phyloP scores from a whole-genome alignment of 1,140 invertebrate genomes.

The Trichomalopsis sarcophagae region DNA sequence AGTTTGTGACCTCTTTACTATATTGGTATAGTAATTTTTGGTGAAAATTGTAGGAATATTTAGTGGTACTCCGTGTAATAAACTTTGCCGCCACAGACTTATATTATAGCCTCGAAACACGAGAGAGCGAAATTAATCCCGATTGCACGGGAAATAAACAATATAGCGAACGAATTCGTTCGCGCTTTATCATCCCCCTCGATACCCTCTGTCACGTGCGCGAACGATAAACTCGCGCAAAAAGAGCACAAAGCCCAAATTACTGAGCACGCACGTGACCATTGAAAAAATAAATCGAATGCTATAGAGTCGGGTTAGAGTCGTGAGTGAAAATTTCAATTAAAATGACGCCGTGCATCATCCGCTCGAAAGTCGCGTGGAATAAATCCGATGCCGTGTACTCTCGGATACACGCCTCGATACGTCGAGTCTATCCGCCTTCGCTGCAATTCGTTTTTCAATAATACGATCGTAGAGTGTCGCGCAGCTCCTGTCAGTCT shows the following conservation, averaged over 20 bases:
- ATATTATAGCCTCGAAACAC: too few relatives aligned
- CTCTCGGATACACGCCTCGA: too few relatives aligned
- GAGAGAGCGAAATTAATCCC: too few relatives aligned
- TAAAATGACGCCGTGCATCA: slow-evolving; percentile 43
- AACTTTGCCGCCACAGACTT: too few relatives aligned
- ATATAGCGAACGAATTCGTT: too few relatives aligned
- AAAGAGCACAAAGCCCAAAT: background rate
- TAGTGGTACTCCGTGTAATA: too few relatives aligned
- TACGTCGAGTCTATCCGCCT: background rate
- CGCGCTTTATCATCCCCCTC: too few relatives aligned
- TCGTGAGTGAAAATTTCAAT: slow-evolving; percentile 39
- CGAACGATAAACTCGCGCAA: background rate
- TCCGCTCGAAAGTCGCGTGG: background rate
- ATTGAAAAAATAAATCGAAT: slow-evolving; percentile 31
- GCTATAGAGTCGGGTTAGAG: background rate
- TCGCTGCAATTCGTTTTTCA: slow-evolving; percentile 37
- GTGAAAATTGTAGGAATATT: too few relatives aligned
- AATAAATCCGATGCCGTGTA: slow-evolving; percentile 5
- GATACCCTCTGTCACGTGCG: too few relatives aligned
- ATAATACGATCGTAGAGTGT: slow-evolving; percentile 10
- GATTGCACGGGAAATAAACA: too few relatives aligned
- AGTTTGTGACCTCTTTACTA: too few relatives aligned
- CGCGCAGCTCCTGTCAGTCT: background rate
- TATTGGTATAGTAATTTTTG: too few relatives aligned
- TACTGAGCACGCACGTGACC: background rate